Evolutionary conservation across 1,140 invertebrate species (phyloP).

Genomic region (Eriosoma lanigerum): DNA sequence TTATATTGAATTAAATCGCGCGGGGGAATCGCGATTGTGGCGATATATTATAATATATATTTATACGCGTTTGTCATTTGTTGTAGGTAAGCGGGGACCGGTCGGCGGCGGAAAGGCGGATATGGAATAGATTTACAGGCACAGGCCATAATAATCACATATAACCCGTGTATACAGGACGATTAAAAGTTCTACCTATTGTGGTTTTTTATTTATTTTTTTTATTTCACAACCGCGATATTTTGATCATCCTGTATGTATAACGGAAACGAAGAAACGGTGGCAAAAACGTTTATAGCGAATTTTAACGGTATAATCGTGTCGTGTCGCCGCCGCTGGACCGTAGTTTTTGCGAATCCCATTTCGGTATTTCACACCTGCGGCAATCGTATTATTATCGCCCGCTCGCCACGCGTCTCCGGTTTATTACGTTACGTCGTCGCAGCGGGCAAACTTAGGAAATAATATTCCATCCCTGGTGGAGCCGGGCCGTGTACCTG

Average conservation of each 20-base stretch:
- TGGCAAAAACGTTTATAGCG: slow-evolving; percentile 3
- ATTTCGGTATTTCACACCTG: slow-evolving; percentile 29
- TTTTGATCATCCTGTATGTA: too few species aligned
- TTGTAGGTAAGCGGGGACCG: not conserved
- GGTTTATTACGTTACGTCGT: slow-evolving; percentile 9
- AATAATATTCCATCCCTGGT: too few species aligned
- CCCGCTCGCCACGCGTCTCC: not conserved
- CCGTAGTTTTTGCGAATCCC: slow-evolving; percentile 34
- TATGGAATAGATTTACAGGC: not conserved
- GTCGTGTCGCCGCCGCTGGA: not conserved
- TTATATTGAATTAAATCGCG: slow-evolving; percentile 16
- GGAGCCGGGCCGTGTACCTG: too few species aligned
- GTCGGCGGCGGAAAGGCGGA: too few species aligned
- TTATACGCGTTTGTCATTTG: not conserved
- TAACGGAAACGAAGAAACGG: too few species aligned
- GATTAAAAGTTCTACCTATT: too few species aligned
- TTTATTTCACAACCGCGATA: too few species aligned
- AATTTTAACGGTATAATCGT: slow-evolving; percentile 8
- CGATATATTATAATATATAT: not conserved
- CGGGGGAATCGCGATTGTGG: not conserved
- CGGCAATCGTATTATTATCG: slow-evolving; percentile 23
- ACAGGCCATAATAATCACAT: too few species aligned
- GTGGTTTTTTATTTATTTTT: too few species aligned
- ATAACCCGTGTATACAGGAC: too few species aligned
- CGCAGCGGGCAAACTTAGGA: not conserved